Percentiles rank a stretch among this genome's conserved stretches.
phyloP scores from a whole-genome alignment of 2,113 vertebrate genomes.

The Sinocyclocheilus anshuiensis region DNA sequence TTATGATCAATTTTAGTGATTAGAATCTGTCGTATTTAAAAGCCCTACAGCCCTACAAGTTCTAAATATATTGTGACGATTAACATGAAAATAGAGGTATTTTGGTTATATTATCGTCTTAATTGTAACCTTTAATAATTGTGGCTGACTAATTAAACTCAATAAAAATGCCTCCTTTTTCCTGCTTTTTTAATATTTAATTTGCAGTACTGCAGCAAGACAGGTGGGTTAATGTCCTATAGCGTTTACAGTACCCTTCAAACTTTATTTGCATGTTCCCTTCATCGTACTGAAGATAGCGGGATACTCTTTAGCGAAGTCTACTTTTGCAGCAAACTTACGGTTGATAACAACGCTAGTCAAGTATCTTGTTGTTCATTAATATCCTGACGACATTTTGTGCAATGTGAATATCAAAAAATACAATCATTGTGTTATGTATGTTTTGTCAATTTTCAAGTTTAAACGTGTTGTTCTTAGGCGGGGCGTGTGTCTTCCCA shows the following conservation, averaged over 20 bases:
- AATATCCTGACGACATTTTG: background rate
- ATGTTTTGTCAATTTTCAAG: background rate
- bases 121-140: background rate
- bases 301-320: background rate
- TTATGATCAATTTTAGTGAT: background rate
- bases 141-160: background rate
- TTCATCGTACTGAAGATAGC: background rate
- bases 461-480: background rate
- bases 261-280: too few species aligned
- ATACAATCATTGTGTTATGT: background rate
- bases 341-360: background rate
- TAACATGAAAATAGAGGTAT: background rate
- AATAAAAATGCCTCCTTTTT: background rate
- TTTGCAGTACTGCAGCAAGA: background rate
- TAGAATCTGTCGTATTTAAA: background rate
- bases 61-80: background rate
- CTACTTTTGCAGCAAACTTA: background rate
- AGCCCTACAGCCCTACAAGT: background rate
- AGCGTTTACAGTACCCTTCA: too few species aligned
- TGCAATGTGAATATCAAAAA: background rate
- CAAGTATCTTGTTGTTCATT: background rate
- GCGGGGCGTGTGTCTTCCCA: background rate
- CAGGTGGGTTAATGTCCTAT: background rate
- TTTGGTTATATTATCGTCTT: background rate
- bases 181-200: background rate